These are phyloP conservation scores for Pao palembangensis DNA, from an alignment of 2,113 vertebrate species.

Conservation along the genomic window DNA sequence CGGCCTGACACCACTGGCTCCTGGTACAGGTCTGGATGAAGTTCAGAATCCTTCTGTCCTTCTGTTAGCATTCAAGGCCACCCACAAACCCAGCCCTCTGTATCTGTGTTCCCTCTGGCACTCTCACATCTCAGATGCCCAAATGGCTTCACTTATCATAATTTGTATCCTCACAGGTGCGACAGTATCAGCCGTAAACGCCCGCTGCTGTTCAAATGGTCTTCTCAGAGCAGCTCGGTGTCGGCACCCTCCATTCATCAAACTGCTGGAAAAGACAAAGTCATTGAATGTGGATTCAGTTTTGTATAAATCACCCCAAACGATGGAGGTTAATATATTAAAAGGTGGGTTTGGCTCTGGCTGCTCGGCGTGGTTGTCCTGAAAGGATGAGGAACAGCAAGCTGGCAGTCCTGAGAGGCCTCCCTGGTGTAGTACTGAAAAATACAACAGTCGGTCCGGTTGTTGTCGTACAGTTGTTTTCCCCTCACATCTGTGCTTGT, in stretches of 20 bases:
- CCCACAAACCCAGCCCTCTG: no score
- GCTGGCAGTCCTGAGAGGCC: no score
- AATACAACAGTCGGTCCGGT: no score
- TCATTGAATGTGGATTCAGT: constrained; percentile 7
- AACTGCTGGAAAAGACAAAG: constrained; percentile 12
- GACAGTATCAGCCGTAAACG: constrained; percentile 23
- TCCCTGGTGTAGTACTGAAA: no score
- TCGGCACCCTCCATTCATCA: constrained; percentile 43
- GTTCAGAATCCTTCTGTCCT: no score
- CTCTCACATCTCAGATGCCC: background rate
- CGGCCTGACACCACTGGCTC: no score
- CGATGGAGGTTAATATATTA: background rate
- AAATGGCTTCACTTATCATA: constrained; percentile 43
- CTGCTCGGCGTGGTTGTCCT: background rate
- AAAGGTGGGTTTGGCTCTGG: background rate
- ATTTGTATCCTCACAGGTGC: constrained; percentile 25
- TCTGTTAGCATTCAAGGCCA: no score
- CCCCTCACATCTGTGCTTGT: no score
- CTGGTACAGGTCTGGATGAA: no score
- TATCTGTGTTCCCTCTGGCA: constrained; percentile 2
- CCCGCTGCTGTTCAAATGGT: constrained; percentile 34
- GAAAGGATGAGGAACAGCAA: background rate
- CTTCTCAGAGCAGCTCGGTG: constrained; percentile 15
- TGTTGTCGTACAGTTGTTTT: background rate
- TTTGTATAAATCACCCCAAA: constrained; percentile 11